Base-by-base conservation (phyloP, 2,113 vertebrate species). In the Saguinus imperator region DNA sequence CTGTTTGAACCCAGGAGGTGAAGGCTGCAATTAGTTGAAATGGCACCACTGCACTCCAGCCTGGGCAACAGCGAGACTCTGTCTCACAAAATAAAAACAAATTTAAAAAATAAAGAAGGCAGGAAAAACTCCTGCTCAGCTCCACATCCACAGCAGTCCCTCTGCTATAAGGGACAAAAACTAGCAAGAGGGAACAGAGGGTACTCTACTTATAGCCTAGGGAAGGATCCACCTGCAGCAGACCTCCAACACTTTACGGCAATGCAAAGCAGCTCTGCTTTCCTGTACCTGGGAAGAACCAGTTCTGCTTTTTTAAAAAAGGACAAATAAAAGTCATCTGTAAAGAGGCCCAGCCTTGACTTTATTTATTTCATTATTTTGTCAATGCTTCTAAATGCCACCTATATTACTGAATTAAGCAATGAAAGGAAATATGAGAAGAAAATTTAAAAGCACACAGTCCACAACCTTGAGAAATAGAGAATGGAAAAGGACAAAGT, bases 301-400 rank as follows among this genome's bases (percentile, higher is more conserved):
- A 93, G 82, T 32, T 87, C 61, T 35, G 27, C 66, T n/a, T 23
- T 76, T 70, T 77, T 14, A 13, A 14, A 40, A 82, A 58, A 25
- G 6, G 6, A 5, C 45, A 10, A 5, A 61, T 58, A 68, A 75
- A 48, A 52, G 43, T 16, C 45, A 81, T 48, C 32, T 29, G 6
- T 43, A 37, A 89, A 84, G 35, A 94, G 76, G 16, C 21, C 79
- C n/a, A 87, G 23, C 6, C 1, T 11, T 68, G 55, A 68, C 92
- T 58, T 94, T 95, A 83, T 58, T 83, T 91, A 95, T 80, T 73
- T 75, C 43, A 89, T 72, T 75, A 64, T 94, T 95, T 95, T 92
- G 81, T 70, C 68, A 37, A 43, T 93, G 89, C 83, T 92, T 94
- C 40, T 79, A 89, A 97, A 94, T 77, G 35, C 48, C 1, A 11